phyloP scores from a whole-genome alignment of 1,140 invertebrate genomes.

The Solen grandis region DNA sequence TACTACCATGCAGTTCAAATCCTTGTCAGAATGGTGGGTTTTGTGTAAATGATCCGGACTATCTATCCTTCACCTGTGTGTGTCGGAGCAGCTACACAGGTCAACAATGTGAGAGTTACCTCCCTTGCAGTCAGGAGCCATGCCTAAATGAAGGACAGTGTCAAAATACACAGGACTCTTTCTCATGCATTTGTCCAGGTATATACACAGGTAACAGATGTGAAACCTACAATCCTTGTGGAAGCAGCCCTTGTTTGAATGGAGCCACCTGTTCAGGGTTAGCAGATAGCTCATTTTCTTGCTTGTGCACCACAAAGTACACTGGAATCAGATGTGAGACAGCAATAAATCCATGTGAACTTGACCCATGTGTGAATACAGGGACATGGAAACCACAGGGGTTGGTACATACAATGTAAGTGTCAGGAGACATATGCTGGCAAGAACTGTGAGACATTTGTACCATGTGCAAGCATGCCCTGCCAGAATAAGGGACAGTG shows the following conservation, averaged over 20 bases:
- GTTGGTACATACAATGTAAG: conserved; percentile 56
- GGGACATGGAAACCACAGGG: conserved; percentile 54
- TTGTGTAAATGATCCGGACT: conserved; percentile 50
- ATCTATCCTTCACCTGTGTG: conserved; percentile 54
- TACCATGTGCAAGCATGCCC: conserved; percentile 58
- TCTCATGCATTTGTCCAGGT: conserved; percentile 61
- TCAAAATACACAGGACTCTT: conserved; percentile 77
- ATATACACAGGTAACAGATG: conserved; percentile 64
- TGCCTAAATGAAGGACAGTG: conserved; percentile 68
- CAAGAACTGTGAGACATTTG: conserved; percentile 56
- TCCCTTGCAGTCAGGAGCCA: conserved; percentile 62
- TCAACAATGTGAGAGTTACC: conserved; percentile 62
- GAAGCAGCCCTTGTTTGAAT: conserved; percentile 66
- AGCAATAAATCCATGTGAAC: conserved; percentile 34
- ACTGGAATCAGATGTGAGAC: conserved; percentile 38
- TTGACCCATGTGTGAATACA: conserved; percentile 39
- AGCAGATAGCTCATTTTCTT: conserved; percentile 64
- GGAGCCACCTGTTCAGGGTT: conserved; percentile 76
- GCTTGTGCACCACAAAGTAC: conserved; percentile 29
- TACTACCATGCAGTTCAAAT: conserved; percentile 75
- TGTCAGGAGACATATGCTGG: conserved; percentile 60
- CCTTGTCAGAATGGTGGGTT: conserved; percentile 64
- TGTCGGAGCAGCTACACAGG: conserved; percentile 63
- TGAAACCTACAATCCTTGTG: conserved; percentile 59
- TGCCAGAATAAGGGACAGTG: conserved; percentile 65